These are phyloP conservation scores for Phalera bucephala DNA, from an alignment of 2,888 invertebrate species.

Conservation along the genomic window DNA sequence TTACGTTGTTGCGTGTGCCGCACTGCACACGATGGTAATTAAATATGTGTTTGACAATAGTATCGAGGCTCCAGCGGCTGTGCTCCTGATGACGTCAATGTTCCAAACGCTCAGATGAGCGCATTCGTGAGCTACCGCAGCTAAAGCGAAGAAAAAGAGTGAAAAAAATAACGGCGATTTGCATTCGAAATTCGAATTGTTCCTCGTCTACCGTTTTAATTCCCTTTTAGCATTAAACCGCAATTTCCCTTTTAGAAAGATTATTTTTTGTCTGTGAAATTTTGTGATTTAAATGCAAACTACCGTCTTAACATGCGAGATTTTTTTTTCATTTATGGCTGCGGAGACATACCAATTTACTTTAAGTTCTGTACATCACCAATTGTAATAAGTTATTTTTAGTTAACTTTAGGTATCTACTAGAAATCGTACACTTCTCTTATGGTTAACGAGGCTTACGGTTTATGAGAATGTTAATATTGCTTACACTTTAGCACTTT, in stretches of 20 bases:
- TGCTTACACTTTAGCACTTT: no score
- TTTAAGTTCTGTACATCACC: no score
- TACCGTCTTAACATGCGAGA: neutral
- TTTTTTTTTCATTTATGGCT: neutral
- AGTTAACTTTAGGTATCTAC: no score
- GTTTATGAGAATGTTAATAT: no score
- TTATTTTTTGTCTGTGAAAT: neutral
- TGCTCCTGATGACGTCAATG: conserved; percentile 75
- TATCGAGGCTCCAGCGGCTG: conserved; percentile 63
- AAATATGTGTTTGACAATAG: conserved; percentile 82
- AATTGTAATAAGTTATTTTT: no score
- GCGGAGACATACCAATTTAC: no score
- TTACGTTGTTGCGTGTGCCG: conserved; percentile 68
- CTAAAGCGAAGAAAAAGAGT: conserved; percentile 20
- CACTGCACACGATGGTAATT: conserved; percentile 82
- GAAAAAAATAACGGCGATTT: conserved; percentile 26
- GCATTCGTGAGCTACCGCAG: conserved; percentile 34
- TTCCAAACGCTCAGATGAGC: conserved; percentile 46
- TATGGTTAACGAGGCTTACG: no score
- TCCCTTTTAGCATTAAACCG: conserved; percentile 2
- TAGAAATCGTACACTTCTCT: no score
- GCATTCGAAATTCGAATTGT: conserved; percentile 30
- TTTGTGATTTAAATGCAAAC: neutral
- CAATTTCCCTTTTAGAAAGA: no score
- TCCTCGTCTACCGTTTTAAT: conserved; percentile 17